A percentile compares a stretch with the other conserved stretches of the same genome.
Conservation (phyloP, 2,113 vertebrate species). For the Lophotis ruficrista region DNA sequence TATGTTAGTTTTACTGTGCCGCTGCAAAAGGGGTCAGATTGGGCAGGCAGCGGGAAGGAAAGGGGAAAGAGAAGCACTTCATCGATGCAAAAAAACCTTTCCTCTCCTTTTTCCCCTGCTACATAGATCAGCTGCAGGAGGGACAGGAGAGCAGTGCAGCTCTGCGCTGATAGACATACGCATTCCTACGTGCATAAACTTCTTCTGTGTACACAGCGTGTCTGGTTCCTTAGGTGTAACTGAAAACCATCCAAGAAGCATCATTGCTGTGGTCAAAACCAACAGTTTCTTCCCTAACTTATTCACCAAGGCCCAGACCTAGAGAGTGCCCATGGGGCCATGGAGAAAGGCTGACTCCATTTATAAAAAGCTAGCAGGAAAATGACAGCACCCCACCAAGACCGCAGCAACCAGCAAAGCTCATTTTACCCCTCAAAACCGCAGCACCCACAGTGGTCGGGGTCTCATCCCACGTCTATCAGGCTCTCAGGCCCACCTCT, state of each 20-base stretch:
- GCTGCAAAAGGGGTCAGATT: not conserved
- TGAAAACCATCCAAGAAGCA: not conserved
- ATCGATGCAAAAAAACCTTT: conserved; percentile 18
- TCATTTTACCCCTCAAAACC: not conserved
- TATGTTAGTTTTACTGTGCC: conserved; percentile 7
- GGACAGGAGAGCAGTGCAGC: not conserved
- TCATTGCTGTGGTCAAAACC: not conserved
- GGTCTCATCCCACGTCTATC: not conserved
- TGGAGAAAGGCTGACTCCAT: accelerated
- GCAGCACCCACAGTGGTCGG: not conserved
- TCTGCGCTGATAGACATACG: not conserved
- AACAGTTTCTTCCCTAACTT: not conserved
- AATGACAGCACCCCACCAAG: not conserved
- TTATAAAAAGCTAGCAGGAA: not conserved
- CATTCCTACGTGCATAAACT: not conserved
- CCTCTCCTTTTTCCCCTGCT: not conserved
- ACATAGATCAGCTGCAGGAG: not conserved
- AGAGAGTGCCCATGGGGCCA: not conserved
- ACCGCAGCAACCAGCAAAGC: not conserved
- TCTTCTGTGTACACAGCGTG: not conserved
- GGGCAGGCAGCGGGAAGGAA: not conserved
- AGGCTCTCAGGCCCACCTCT: accelerated
- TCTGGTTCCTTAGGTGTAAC: not conserved
- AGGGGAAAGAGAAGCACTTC: not conserved
- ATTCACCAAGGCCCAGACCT: not conserved